Percentiles rank a stretch among this genome's conserved stretches.
Conservation (phyloP, 2,113 vertebrate species). For the Coptodon bakossiorum region DNA sequence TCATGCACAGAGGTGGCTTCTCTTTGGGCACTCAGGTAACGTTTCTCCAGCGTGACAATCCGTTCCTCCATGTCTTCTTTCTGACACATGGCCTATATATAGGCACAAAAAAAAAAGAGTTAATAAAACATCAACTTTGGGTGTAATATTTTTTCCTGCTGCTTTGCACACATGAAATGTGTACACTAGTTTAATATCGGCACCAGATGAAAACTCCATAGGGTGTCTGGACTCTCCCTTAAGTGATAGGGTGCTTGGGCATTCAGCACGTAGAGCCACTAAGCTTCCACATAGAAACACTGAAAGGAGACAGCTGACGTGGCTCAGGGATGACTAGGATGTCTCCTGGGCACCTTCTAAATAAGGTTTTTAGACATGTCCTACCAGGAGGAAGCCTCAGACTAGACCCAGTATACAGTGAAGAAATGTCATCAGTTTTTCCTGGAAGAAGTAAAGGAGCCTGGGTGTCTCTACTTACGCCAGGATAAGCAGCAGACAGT, state of each 20-base stretch:
- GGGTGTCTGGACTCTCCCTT: neutral
- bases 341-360: neutral
- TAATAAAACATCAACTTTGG: neutral
- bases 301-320: neutral
- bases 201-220: neutral
- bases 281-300: neutral
- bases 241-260: neutral
- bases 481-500: neutral
- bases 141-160: neutral
- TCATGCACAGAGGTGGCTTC: conserved; percentile 98
- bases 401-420: neutral
- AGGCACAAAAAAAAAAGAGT: neutral
- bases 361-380: neutral
- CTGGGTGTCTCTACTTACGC: neutral
- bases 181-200: neutral
- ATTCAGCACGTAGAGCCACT: neutral
- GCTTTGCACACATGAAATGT: neutral
- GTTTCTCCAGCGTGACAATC: conserved; percentile 95
- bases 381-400: neutral
- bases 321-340: neutral
- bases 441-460: neutral
- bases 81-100: conserved; percentile 91
- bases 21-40: conserved; percentile 96
- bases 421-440: neutral
- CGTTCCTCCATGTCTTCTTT: conserved; percentile 99